Percentiles rank a stretch among this genome's conserved stretches.
These are phyloP conservation scores for Premnoplex brunnescens DNA, from an alignment of 2,797 vertebrate genomes.

Conservation along the genomic window DNA sequence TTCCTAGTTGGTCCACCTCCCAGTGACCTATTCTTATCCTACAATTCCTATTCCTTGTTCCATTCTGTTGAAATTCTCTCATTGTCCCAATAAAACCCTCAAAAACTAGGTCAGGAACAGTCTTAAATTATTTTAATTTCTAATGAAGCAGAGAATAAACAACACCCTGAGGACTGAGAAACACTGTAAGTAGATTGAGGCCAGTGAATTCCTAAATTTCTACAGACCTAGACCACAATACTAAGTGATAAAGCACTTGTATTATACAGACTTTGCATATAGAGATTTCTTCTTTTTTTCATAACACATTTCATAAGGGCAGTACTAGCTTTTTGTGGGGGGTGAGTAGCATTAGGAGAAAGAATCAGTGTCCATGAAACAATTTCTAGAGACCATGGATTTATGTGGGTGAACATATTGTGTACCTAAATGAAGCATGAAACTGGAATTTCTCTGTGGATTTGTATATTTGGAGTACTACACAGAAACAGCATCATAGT, in stretches of 20 bases:
- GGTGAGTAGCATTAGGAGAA: not conserved
- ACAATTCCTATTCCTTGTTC: not conserved
- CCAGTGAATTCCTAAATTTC: slow-evolving; percentile 28
- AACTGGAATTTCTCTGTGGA: not conserved
- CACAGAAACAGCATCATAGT: not conserved
- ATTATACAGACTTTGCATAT: not conserved
- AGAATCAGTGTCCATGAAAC: not conserved
- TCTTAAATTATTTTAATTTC: slow-evolving; percentile 38
- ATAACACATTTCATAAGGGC: not conserved
- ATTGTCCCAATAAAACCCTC: not conserved
- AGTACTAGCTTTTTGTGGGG: not conserved
- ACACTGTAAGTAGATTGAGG: slow-evolving; percentile 1
- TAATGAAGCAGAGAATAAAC: slow-evolving; percentile 46
- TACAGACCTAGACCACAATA: not conserved
- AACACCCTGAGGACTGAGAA: not conserved
- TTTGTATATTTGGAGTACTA: not conserved
- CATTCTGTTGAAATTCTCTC: slow-evolving; percentile 12
- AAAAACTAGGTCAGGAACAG: slow-evolving; percentile 29
- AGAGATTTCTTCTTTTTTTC: not conserved
- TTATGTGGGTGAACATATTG: not conserved
- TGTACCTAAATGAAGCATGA: not conserved
- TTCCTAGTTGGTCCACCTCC: not conserved
- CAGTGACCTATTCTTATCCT: not conserved
- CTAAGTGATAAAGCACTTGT: not conserved
- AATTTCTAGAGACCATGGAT: not conserved